A percentile compares a stretch with the other conserved stretches of the same genome.
These are phyloP conservation scores for Etheostoma perlongum DNA, from an alignment of 2,797 vertebrate species.

Conservation along the genomic window DNA sequence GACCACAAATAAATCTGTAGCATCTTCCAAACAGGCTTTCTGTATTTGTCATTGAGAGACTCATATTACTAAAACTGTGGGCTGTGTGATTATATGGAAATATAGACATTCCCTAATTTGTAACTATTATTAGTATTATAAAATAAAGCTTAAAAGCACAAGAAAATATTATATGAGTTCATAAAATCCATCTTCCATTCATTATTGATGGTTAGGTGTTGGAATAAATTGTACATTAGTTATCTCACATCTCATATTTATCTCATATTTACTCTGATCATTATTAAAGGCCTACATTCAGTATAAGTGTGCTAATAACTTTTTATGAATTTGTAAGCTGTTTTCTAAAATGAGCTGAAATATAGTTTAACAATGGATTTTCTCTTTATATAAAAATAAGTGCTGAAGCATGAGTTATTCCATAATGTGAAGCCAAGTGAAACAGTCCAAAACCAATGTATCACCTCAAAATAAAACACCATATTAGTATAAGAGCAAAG, in stretches of 20 bases:
- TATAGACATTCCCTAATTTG: neutral
- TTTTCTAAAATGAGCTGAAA: slow-evolving; percentile 1
- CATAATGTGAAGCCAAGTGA: slow-evolving; percentile 8
- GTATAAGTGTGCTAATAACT: no score
- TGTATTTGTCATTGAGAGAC: neutral
- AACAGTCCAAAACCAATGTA: neutral
- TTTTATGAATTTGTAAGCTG: no score
- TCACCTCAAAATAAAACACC: slow-evolving; percentile 12
- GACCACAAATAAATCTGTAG: neutral
- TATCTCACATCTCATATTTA: no score
- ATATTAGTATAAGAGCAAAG: neutral
- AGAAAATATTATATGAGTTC: slow-evolving; percentile 5
- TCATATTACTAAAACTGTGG: neutral
- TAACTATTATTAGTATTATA: neutral
- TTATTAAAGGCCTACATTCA: no score
- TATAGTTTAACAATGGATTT: slow-evolving; percentile 6
- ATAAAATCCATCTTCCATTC: slow-evolving; percentile 17
- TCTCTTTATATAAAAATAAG: slow-evolving; percentile 3
- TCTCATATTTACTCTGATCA: no score
- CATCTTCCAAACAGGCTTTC: neutral
- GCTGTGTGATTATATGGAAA: neutral
- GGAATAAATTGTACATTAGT: no score
- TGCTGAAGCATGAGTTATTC: neutral
- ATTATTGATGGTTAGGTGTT: neutral
- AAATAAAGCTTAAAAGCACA: slow-evolving; percentile 21